A percentile compares a stretch with the other conserved stretches of the same genome.
Evolutionary conservation across 2,113 vertebrate genomes (phyloP).

Genomic region (Cephalopterus ornatus): DNA sequence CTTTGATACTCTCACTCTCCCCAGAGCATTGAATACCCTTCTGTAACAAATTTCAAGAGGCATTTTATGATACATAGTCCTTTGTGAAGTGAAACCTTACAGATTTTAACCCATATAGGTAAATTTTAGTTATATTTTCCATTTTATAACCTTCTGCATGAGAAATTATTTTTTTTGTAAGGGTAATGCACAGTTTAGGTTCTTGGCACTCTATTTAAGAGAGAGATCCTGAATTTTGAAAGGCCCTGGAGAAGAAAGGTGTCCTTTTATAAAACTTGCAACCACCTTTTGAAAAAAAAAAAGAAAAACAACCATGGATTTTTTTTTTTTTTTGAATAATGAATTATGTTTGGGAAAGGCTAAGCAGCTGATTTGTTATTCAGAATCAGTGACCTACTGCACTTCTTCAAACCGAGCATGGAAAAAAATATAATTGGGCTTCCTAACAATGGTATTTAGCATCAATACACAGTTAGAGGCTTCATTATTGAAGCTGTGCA

Average conservation of each 20-base stretch:
- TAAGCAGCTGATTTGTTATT: slow-evolving; percentile 42
- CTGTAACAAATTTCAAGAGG: background rate
- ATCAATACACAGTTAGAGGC: background rate
- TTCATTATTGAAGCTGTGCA: background rate
- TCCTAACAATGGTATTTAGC: slow-evolving; percentile 17
- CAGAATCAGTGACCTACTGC: slow-evolving; percentile 9
- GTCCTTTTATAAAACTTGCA: background rate
- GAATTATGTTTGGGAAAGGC: background rate
- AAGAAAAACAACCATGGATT: background rate
- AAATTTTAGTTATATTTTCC: background rate
- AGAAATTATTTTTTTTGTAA: background rate
- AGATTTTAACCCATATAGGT: background rate
- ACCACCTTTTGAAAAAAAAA: background rate
- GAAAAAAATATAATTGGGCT: slow-evolving; percentile 20
- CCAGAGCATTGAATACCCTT: background rate
- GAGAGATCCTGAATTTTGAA: background rate
- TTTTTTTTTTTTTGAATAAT: background rate
- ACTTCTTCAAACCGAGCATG: background rate
- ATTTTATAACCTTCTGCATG: background rate
- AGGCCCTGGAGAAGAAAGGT: background rate
- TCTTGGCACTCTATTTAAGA: background rate
- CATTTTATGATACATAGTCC: background rate
- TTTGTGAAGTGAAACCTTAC: background rate
- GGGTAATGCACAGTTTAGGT: background rate
- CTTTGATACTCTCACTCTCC: background rate